These are phyloP conservation scores for Nemoura dubitans DNA, from an alignment of 2,888 invertebrate species.

Conservation along the genomic window DNA sequence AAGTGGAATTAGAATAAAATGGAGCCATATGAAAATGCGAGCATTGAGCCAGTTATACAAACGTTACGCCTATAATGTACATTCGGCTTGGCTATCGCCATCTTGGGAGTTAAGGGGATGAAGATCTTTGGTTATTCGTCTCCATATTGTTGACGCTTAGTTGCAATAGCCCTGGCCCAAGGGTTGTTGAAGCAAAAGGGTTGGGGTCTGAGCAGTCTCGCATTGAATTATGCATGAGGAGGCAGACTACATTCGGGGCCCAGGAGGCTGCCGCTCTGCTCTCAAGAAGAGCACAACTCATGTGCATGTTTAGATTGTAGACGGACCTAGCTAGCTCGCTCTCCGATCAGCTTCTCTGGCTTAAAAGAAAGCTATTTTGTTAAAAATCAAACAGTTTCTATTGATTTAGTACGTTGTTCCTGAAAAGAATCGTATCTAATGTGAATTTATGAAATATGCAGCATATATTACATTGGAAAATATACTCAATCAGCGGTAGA, in stretches of 20 bases:
- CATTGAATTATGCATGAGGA: conserved; percentile 40
- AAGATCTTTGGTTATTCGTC: conserved; percentile 45
- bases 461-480: background rate
- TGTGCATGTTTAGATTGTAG: background rate
- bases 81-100: conserved; percentile 13
- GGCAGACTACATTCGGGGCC: conserved; percentile 36
- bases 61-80: background rate
- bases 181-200: conserved; percentile 29
- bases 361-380: background rate
- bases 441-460: background rate
- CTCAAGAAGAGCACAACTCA: conserved; percentile 27
- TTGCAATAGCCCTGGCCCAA: conserved; percentile 42
- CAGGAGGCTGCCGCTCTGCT: conserved; percentile 17
- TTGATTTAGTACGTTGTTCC: background rate
- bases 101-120: conserved; percentile 36
- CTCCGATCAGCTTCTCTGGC: background rate
- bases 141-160: conserved; percentile 50
- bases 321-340: background rate
- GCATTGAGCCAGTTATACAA: background rate
- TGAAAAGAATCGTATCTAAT: background rate
- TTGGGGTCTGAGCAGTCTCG: conserved; percentile 13
- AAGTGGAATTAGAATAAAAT: background rate
- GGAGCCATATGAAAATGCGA: background rate
- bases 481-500: background rate
- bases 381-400: background rate